A percentile compares a stretch with the other conserved stretches of the same genome.
Conservation (phyloP, 1,140 invertebrate genomes). For the Mycetomoellerius zeteki region DNA sequence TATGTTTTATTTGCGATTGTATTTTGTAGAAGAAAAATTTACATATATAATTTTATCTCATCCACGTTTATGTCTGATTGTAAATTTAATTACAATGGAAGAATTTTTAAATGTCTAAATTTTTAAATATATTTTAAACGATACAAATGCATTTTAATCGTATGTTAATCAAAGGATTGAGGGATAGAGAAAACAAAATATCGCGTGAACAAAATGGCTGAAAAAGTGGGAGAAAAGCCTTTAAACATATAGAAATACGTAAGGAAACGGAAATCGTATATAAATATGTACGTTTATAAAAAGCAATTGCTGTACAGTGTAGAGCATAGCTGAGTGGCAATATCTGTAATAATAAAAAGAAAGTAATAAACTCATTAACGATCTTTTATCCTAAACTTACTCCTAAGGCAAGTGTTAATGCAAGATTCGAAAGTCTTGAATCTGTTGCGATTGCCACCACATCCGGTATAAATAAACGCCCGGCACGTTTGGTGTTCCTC, state of each 20-base stretch:
- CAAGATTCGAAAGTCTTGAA: slow-evolving; percentile 92
- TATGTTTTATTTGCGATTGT: not conserved
- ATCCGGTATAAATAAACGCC: slow-evolving; percentile 93
- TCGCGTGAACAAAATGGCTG: not conserved
- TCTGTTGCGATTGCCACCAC: slow-evolving; percentile 93
- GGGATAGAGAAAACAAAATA: not conserved
- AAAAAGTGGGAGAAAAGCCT: slow-evolving; percentile 14
- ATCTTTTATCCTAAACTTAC: slow-evolving; percentile 79
- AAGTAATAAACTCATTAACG: not conserved
- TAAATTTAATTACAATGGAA: not conserved
- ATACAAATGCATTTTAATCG: no score
- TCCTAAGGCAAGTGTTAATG: slow-evolving; percentile 87
- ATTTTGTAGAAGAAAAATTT: not conserved
- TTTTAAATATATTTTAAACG: not conserved
- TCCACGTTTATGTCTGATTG: not conserved
- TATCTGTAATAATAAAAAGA: slow-evolving; percentile 26
- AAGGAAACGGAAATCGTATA: slow-evolving; percentile 7
- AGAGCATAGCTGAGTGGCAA: slow-evolving; percentile 46
- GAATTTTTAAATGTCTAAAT: not conserved
- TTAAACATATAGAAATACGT: not conserved
- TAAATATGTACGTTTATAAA: not conserved
- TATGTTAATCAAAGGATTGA: not conserved
- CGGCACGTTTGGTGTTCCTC: slow-evolving; percentile 90
- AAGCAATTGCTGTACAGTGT: slow-evolving; percentile 5
- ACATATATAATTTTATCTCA: not conserved